These are phyloP conservation scores for Oryzias curvinotus DNA, from an alignment of 2,113 vertebrate genomes.

Conservation along the genomic window DNA sequence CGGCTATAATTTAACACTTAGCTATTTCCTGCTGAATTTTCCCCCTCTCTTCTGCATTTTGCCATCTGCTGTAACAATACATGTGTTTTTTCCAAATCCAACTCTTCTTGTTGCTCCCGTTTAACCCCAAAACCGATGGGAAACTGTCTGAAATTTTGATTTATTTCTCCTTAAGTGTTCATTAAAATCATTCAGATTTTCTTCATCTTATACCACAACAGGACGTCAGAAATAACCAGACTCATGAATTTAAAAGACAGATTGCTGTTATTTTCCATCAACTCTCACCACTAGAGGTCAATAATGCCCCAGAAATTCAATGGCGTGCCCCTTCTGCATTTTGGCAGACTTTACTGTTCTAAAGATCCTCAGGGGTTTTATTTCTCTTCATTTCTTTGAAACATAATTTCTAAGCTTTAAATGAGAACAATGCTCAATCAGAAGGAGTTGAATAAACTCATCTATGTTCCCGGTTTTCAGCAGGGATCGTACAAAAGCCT, in stretches of 20 bases:
- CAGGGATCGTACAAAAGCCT: constrained; percentile 11
- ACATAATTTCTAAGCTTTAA: not conserved
- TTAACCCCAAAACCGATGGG: not conserved
- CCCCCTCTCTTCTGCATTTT: not conserved
- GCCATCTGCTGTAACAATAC: not conserved
- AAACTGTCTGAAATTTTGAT: not conserved
- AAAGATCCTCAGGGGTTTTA: not conserved
- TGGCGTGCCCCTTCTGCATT: not conserved
- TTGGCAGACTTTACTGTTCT: not conserved
- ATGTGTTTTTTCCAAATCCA: not conserved
- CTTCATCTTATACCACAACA: too few species aligned
- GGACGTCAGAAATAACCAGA: too few species aligned
- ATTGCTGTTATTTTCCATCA: not conserved
- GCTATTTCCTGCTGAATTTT: not conserved
- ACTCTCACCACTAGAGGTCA: constrained; percentile 65
- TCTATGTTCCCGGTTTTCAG: constrained; percentile 3
- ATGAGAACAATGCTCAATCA: not conserved
- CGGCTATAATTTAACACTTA: not conserved
- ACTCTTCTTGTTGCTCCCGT: not conserved
- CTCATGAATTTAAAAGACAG: too few species aligned
- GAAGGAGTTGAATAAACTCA: not conserved
- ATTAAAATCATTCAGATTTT: not conserved
- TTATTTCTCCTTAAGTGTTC: constrained; percentile 21
- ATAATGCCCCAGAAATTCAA: constrained; percentile 50
- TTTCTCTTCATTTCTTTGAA: not conserved